Evolutionary conservation across 2,797 vertebrate genomes (phyloP), one percentile per base, ranked within the genome.

Genomic region (Phalloptychus januarius): DNA sequence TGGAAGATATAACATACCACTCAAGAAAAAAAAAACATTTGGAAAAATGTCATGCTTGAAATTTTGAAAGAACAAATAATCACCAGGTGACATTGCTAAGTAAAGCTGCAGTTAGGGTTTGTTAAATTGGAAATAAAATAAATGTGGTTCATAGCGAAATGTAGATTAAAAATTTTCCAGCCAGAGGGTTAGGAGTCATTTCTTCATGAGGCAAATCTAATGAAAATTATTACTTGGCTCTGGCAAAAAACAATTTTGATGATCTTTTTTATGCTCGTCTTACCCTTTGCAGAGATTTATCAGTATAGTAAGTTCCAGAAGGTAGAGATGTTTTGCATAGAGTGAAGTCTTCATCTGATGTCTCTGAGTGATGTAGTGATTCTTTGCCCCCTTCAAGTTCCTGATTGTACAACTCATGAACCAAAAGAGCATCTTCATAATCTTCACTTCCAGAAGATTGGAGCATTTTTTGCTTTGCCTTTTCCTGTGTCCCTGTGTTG

Each of bases 231-330:
- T 89, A 86, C 85, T 85, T 73, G 91, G 85, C 80, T 83, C 83
- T 69, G 78, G 82, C 79, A 8, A 45, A 78, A 52, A 20, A 46
- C 18, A 48, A 77, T 75, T 90, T 87, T 91, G 85, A 85, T 45
- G 70, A 83, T 79, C 91, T 93, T 90, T 92, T 80, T 78, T 83
- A 86, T 85, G 84, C 33, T 83, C 48, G 74, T 93, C 90, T 96
- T 96, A 99, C 98, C 96, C 97, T 97, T 87, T 93, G 94, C 65
- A 98, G 94, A 81, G 94, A 92, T 75, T 93, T 87, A 79, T 96
- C 87, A 78, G 87, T 94, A 77, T 95, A 93, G 50, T 54, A 88
- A 75, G 87, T 87, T 83, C 87, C 91, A 31, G 92, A 95, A 36
- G 92, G 94, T 54, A 95, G 95, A 0, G 91, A 83, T 56, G 95